Conservation (phyloP, 2,888 invertebrate species). For the Oithona nana region DNA sequence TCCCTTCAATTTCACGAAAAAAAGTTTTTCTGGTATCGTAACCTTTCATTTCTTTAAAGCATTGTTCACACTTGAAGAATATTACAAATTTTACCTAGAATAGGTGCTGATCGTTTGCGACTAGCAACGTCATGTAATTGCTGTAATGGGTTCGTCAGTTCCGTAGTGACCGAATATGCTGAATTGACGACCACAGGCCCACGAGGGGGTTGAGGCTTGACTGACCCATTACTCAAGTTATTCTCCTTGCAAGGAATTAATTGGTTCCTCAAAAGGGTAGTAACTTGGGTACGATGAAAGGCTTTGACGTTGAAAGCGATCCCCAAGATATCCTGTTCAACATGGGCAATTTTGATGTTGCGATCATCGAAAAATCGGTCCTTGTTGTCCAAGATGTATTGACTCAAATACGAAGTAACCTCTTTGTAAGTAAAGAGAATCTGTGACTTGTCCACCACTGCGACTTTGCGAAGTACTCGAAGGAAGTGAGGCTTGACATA, state of each 20-base stretch:
- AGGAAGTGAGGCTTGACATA: neutral
- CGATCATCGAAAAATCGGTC: conserved; percentile 6
- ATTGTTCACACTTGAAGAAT: no score
- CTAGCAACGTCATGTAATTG: no score
- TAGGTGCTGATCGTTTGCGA: no score
- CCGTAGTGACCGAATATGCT: no score
- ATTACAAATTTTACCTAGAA: no score
- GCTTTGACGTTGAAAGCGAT: conserved; percentile 12
- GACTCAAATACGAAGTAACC: conserved; percentile 1
- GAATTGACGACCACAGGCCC: no score
- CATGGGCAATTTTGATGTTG: conserved; percentile 12
- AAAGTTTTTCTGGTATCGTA: no score
- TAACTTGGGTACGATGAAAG: conserved; percentile 16
- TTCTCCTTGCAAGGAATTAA: neutral
- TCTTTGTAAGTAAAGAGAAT: neutral
- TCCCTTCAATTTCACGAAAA: no score
- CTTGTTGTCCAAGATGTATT: conserved; percentile 15
- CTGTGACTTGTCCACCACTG: neutral
- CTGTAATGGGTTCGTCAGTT: no score
- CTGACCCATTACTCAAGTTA: no score
- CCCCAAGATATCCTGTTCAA: neutral
- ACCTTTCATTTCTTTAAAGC: no score
- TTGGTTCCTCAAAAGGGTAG: neutral
- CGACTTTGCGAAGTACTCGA: neutral
- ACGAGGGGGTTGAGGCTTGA: no score